Base-by-base conservation (phyloP, 2,113 vertebrate species). In the Scopus umbretta region DNA sequence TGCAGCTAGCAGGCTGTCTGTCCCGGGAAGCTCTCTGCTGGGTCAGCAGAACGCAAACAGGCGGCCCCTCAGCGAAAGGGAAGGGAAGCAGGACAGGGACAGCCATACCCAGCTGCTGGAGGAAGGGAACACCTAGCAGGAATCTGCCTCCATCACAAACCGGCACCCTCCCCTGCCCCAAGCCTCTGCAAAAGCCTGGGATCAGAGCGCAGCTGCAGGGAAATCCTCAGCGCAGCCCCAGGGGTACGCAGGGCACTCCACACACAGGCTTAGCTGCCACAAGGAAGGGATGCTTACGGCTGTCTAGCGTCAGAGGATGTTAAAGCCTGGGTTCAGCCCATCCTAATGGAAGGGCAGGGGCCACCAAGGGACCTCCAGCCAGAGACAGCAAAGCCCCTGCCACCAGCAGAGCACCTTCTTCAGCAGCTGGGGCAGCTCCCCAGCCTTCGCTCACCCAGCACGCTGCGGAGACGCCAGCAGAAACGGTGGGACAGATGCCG, bases 231-330 rank as follows among this genome's bases (percentile, higher is more conserved):
- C 71, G 27, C 6, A 11, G 10, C 45, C 23, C 19, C 21, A 18
- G 49, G 63, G 50, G 27, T 30, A 30, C 42, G 10, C 8, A 5
- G 36, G 21, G 30, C 34, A 2, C 38, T 40, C 13, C 50, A 11
- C 27, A 25, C 16, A 3, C n/a, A 2, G 6, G 42, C 36, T 45
- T 7, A 14, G 34, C 26, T 49, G 66, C 53, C 21, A 10, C 5
- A 2, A 2, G 15, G 49, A 23, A 14, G 42, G 16, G 21, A 29
- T 7, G 32, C 9, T 7, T 6, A 0, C 5, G 16, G 56, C 65
- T n/a, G 14, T 20, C 26, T 8, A 2, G 9, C 1, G 11, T 15
- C 22, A 20, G 20, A 34, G 17, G 43, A 0, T 2, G 8, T 9
- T 43, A 34, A 49, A 29, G 18, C 30, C 17, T 8, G 6, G 43